Evolutionary conservation across 2,888 invertebrate genomes (phyloP).

Genomic region (Tachina fera): DNA sequence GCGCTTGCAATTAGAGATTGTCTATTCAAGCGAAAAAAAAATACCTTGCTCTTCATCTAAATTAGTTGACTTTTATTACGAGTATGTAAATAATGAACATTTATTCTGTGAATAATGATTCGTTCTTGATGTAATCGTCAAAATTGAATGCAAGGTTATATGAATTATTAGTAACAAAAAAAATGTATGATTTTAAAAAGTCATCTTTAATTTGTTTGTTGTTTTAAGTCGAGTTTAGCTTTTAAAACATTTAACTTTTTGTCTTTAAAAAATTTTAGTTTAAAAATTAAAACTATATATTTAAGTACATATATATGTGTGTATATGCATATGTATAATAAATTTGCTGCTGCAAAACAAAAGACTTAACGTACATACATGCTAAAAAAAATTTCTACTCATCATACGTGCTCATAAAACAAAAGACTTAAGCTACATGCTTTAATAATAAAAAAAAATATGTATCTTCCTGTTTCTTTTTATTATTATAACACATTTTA

Average conservation of each 20-base stretch:
- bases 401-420: not conserved
- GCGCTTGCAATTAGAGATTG: slow-evolving; percentile 64
- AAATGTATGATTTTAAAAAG: slow-evolving; percentile 27
- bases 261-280: not conserved
- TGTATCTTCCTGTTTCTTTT: not conserved
- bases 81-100: slow-evolving; percentile 54
- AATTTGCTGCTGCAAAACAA: not conserved
- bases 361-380: not conserved
- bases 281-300: not conserved
- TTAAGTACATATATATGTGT: too few species aligned
- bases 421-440: slow-evolving; percentile 12
- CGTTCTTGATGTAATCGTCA: slow-evolving; percentile 63
- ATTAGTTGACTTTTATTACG: slow-evolving; percentile 52
- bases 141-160: slow-evolving; percentile 68
- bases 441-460: too few species aligned
- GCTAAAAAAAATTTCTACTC: not conserved
- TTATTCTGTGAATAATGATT: slow-evolving; percentile 27
- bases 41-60: slow-evolving; percentile 70
- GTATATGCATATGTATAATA: too few species aligned
- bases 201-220: slow-evolving; percentile 30
- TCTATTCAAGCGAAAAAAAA: slow-evolving; percentile 31
- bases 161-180: slow-evolving; percentile 39
- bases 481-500: not conserved
- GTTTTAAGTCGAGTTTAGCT: not conserved
- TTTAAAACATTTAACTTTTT: not conserved